A percentile compares a stretch with the other conserved stretches of the same genome.
These are phyloP conservation scores for Oophaga sylvatica DNA, from an alignment of 2,797 vertebrate species.

Conservation along the genomic window DNA sequence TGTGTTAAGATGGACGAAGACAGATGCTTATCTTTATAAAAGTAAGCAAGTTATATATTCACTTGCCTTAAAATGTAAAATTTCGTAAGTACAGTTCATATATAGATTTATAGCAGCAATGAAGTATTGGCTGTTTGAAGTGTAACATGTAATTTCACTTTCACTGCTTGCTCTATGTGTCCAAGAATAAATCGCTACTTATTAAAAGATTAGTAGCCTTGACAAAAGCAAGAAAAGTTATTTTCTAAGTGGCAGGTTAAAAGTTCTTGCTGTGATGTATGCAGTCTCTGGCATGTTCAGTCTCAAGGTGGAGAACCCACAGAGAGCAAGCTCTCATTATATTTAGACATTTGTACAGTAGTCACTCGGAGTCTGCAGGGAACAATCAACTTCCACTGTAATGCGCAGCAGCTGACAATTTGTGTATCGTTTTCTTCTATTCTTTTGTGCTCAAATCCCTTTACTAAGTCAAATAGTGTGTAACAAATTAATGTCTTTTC, in stretches of 20 bases:
- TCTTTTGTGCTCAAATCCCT: slow-evolving; percentile 8
- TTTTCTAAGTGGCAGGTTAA: slow-evolving; percentile 15
- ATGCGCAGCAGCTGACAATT: slow-evolving; percentile 25
- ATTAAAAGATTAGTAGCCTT: slow-evolving; percentile 27
- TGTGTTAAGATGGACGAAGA: not conserved
- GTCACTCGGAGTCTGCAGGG: slow-evolving; percentile 25
- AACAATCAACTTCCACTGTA: slow-evolving; percentile 20
- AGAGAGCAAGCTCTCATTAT: slow-evolving; percentile 12
- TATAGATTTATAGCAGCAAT: not conserved
- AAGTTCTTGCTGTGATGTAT: slow-evolving; percentile 2
- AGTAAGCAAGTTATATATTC: not conserved
- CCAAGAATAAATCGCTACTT: slow-evolving; percentile 28
- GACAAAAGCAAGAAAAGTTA: slow-evolving; percentile 21
- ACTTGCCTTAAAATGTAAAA: not conserved
- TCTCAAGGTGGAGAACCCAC: slow-evolving; percentile 7
- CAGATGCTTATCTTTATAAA: not conserved
- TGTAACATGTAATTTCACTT: slow-evolving; percentile 14
- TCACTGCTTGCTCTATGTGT: not conserved
- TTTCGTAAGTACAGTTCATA: not conserved
- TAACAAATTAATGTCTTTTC: slow-evolving; percentile 26
- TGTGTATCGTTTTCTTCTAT: slow-evolving; percentile 24
- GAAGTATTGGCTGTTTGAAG: not conserved
- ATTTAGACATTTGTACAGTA: slow-evolving; percentile 19
- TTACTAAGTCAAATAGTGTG: slow-evolving; percentile 12
- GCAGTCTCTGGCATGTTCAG: not conserved